A percentile compares a stretch with the other conserved stretches of the same genome.
phyloP scores from a whole-genome alignment of 2,113 vertebrate species.

The Balaenoptera acutorostrata region DNA sequence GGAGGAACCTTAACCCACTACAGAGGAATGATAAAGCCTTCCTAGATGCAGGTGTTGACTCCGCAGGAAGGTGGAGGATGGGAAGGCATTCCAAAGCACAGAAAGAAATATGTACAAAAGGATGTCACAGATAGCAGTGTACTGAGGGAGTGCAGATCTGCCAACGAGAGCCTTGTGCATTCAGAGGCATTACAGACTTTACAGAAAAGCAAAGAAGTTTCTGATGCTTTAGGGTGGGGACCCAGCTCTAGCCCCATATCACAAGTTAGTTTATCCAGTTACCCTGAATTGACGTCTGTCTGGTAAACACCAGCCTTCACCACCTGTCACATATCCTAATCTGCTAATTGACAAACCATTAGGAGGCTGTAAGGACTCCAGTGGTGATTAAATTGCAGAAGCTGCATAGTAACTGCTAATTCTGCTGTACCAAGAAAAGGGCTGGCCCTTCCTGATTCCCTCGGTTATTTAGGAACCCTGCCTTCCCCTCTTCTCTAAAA shows the following conservation, averaged over 20 bases:
- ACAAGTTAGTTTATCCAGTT: background rate
- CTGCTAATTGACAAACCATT: background rate
- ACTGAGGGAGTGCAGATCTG: background rate
- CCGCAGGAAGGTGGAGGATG: background rate
- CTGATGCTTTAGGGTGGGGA: background rate
- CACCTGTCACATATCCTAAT: background rate
- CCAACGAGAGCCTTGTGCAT: background rate
- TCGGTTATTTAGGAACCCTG: background rate
- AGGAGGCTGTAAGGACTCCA: background rate
- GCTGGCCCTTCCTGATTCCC: background rate
- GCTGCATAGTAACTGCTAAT: background rate
- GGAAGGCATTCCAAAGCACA: background rate
- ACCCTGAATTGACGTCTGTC: background rate
- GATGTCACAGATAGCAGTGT: background rate
- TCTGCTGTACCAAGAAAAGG: background rate
- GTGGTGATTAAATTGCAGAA: background rate
- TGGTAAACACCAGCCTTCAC: background rate
- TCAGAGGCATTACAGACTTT: background rate
- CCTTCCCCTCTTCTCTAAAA: background rate
- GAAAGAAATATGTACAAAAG: background rate
- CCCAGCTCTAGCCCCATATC: background rate
- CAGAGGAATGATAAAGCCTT: background rate
- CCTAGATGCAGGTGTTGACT: background rate
- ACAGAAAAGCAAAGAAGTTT: background rate
- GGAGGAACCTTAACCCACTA: background rate